These are phyloP conservation scores for Stenurella melanura DNA, from an alignment of 2,888 invertebrate genomes.

Conservation along the genomic window DNA sequence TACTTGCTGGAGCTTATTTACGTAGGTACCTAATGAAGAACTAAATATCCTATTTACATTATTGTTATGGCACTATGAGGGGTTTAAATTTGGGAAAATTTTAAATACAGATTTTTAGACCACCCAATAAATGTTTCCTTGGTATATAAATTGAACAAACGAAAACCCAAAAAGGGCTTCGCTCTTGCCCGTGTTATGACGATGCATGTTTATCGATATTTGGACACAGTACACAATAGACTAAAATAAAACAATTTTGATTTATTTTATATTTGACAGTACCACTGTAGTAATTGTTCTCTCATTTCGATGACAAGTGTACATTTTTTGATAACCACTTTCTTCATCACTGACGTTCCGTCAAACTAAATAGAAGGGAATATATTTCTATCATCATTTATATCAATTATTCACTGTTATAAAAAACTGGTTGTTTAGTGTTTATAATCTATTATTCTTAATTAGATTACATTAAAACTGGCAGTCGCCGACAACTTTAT, in stretches of 20 bases:
- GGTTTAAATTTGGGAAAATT: background rate
- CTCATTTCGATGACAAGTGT: slow-evolving; percentile 22
- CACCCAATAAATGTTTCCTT: background rate
- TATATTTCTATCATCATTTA: background rate
- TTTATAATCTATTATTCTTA: too few relatives aligned
- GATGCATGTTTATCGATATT: slow-evolving; percentile 29
- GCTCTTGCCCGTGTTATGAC: slow-evolving; percentile 31
- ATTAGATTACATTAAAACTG: too few relatives aligned
- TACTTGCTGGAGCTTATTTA: slow-evolving; percentile 4
- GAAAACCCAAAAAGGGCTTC: background rate
- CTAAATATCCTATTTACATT: background rate
- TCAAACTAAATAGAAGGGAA: background rate
- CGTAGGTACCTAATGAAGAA: background rate
- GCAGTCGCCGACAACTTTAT: too few relatives aligned
- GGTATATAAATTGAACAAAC: background rate
- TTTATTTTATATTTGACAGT: slow-evolving; percentile 31
- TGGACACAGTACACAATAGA: slow-evolving; percentile 36
- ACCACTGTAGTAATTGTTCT: slow-evolving; percentile 36
- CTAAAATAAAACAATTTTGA: slow-evolving; percentile 33
- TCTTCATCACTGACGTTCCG: background rate
- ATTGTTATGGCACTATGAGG: background rate
- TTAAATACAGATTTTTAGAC: background rate
- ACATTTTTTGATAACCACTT: slow-evolving; percentile 24
- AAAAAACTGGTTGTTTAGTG: too few relatives aligned
- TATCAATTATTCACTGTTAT: too few relatives aligned